These are phyloP conservation scores for Babyrousa celebensis DNA, from an alignment of 2,797 vertebrate genomes.

Conservation along the genomic window DNA sequence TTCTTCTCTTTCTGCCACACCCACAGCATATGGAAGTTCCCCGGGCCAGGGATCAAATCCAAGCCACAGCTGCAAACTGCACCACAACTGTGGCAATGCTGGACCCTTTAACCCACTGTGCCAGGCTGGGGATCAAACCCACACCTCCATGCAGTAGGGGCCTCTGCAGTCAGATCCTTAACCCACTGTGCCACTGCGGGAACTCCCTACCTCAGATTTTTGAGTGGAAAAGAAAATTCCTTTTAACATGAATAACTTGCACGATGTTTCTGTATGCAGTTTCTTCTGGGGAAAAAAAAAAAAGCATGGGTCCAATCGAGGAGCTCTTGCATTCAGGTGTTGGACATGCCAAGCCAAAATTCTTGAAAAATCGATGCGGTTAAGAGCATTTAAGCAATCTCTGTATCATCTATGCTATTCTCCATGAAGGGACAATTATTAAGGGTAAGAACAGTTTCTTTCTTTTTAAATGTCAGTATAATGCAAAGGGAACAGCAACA, in stretches of 20 bases:
- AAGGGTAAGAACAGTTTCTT: not conserved
- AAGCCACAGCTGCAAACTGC: too few relatives aligned
- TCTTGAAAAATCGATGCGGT: constrained; percentile 38
- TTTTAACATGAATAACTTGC: constrained; percentile 9
- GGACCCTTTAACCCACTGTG: too few relatives aligned
- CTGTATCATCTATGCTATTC: constrained; percentile 14
- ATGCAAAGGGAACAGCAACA: not conserved
- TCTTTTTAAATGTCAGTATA: constrained; percentile 9
- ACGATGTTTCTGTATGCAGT: constrained; percentile 13
- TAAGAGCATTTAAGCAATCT: constrained; percentile 59
- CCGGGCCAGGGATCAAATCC: too few relatives aligned
- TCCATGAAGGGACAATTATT: constrained; percentile 52
- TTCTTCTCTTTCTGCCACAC: too few relatives aligned
- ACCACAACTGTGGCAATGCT: too few relatives aligned
- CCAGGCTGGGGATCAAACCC: too few relatives aligned
- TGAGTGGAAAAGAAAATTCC: not conserved
- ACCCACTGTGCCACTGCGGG: too few relatives aligned
- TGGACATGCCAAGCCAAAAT: constrained; percentile 36
- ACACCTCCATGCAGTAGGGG: too few relatives aligned
- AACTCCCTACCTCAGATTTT: not conserved
- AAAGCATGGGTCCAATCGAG: not conserved
- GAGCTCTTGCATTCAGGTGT: not conserved
- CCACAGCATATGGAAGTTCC: too few relatives aligned
- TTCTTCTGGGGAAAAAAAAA: constrained; percentile 50
- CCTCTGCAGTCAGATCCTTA: too few relatives aligned